Evolutionary conservation across 2,113 vertebrate genomes (phyloP).

Genomic region (Phylloscopus trochiloides): DNA sequence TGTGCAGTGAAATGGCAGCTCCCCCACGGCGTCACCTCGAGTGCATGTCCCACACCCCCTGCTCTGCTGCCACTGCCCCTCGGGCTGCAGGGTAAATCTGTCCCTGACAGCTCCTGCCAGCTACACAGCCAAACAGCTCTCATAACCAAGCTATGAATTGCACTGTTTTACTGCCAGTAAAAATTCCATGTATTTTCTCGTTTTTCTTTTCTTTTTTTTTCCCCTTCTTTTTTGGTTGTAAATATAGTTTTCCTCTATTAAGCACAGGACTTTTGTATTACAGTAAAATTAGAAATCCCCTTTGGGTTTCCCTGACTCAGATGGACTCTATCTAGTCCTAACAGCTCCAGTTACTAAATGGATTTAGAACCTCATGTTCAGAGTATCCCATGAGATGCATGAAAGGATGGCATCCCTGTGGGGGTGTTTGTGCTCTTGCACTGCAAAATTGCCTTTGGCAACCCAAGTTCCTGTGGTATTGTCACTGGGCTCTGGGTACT

Average conservation of each 20-base stretch:
- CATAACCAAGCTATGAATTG: neutral
- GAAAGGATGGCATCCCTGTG: neutral
- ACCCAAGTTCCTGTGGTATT: neutral
- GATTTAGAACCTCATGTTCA: neutral
- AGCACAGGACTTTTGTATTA: neutral
- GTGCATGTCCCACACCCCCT: neutral
- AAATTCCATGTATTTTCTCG: neutral
- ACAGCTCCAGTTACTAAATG: neutral
- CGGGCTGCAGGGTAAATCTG: neutral
- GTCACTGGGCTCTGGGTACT: neutral
- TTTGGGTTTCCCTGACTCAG: neutral
- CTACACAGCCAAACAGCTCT: neutral
- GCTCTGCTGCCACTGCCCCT: neutral
- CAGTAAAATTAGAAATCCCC: neutral
- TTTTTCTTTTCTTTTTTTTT: neutral
- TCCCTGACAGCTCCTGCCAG: neutral
- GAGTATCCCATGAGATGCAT: neutral
- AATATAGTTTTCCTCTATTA: neutral
- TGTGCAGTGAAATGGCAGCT: neutral
- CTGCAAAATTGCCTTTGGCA: neutral
- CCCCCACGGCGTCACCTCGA: fast-evolving
- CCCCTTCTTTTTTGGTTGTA: neutral
- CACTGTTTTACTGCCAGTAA: neutral
- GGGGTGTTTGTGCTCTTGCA: neutral
- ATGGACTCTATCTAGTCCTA: neutral